A percentile compares a stretch with the other conserved stretches of the same genome.
phyloP scores from a whole-genome alignment of 1,140 invertebrate genomes.

The Amphibalanus amphitrite region DNA sequence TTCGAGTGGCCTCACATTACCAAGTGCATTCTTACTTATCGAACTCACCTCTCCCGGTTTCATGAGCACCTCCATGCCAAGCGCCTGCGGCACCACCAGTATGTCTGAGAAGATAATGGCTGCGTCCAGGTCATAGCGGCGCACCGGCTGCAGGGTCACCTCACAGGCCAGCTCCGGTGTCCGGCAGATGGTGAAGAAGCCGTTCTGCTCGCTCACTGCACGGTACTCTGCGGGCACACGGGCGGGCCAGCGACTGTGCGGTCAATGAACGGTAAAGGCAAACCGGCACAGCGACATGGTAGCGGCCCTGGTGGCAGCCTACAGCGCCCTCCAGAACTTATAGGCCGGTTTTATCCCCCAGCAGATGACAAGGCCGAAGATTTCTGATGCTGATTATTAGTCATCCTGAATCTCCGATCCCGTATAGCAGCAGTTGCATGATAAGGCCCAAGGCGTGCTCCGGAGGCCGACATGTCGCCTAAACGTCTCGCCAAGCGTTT shows the following conservation, averaged over 20 bases:
- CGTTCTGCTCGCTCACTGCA: constrained; percentile 59
- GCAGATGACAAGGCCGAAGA: too few species aligned
- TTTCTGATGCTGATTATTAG: too few species aligned
- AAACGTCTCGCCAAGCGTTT: too few species aligned
- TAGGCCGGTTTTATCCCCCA: neutral
- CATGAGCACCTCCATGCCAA: constrained; percentile 88
- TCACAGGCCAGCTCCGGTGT: constrained; percentile 78
- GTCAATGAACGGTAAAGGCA: too few species aligned
- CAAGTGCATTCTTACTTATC: too few species aligned
- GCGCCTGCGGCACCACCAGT: constrained; percentile 83
- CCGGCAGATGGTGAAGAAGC: constrained; percentile 83
- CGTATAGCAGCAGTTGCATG: too few species aligned
- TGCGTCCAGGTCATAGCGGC: constrained; percentile 72
- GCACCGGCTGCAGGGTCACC: constrained; percentile 80
- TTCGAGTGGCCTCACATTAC: too few species aligned
- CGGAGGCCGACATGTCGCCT: too few species aligned
- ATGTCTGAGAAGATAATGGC: constrained; percentile 98
- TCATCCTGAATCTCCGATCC: too few species aligned
- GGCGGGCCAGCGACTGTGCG: too few species aligned
- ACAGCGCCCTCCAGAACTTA: neutral
- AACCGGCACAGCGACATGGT: constrained; percentile 10
- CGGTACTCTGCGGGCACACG: constrained; percentile 57
- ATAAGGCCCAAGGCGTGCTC: too few species aligned
- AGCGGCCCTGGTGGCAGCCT: neutral
- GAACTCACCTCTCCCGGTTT: constrained; percentile 57